Conservation (phyloP, 2,797 vertebrate genomes). For the Chloroceryle inda region DNA sequence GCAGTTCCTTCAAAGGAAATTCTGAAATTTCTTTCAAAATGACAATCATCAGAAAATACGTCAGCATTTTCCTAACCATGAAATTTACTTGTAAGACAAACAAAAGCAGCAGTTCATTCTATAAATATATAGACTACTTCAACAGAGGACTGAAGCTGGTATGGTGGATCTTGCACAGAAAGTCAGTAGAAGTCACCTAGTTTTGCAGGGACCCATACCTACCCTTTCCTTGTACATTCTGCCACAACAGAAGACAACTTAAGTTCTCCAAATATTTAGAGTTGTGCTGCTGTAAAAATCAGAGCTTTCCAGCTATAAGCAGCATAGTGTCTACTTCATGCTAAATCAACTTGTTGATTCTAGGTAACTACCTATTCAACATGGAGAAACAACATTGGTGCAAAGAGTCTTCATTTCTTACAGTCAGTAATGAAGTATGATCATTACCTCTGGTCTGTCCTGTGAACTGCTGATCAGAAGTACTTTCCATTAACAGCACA, state of each 20-base stretch:
- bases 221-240: not conserved
- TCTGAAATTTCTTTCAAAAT: not conserved
- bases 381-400: not conserved
- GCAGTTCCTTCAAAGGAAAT: not conserved
- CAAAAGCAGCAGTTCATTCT: not conserved
- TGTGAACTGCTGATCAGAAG: not conserved
- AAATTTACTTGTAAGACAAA: not conserved
- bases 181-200: not conserved
- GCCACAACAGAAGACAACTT: too few relatives aligned
- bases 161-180: not conserved
- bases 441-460: not conserved
- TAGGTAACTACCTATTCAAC: not conserved
- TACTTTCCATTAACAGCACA: not conserved
- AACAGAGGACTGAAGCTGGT: not conserved
- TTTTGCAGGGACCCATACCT: too few relatives aligned
- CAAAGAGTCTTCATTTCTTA: not conserved
- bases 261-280: not conserved
- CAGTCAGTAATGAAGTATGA: not conserved
- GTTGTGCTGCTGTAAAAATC: not conserved
- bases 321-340: not conserved
- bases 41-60: not conserved
- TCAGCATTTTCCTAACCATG: not conserved
- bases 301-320: not conserved
- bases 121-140: not conserved
- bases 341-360: not conserved